phyloP scores from a whole-genome alignment of 2,113 vertebrate species.

The Tyto alba region DNA sequence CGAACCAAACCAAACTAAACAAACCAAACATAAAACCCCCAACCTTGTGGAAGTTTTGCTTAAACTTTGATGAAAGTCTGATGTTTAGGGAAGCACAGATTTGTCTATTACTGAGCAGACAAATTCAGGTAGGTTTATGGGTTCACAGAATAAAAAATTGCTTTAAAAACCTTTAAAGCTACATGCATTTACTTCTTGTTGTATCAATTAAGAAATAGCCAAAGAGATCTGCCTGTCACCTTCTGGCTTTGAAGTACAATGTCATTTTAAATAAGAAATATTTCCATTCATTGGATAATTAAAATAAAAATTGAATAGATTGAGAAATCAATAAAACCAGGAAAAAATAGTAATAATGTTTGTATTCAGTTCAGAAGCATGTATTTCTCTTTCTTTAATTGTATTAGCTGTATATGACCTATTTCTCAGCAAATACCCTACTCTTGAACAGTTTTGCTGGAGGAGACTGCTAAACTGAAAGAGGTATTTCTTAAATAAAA shows the following conservation, averaged over 20 bases:
- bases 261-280: not conserved
- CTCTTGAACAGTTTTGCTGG: not conserved
- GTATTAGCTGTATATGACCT: not conserved
- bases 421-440: not conserved
- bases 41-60: not conserved
- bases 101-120: not conserved
- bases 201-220: not conserved
- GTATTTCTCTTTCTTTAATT: not conserved
- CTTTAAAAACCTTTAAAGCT: not conserved
- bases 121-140: not conserved
- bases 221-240: not conserved
- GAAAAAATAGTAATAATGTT: not conserved
- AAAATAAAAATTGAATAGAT: not conserved
- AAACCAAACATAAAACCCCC: no score
- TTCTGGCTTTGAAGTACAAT: not conserved
- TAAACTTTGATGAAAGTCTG: not conserved
- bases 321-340: not conserved
- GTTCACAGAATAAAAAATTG: not conserved
- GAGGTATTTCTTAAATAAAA: not conserved
- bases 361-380: not conserved
- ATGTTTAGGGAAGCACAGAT: not conserved
- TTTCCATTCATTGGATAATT: conserved; percentile 5
- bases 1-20: no score
- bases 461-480: not conserved
- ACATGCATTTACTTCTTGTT: not conserved